Percentiles rank a stretch among this genome's conserved stretches.
These are phyloP conservation scores for Mnemiopsis leidyi DNA, from an alignment of 37 sponge, comb jelly and placozoan genomes.

Conservation along the genomic window DNA sequence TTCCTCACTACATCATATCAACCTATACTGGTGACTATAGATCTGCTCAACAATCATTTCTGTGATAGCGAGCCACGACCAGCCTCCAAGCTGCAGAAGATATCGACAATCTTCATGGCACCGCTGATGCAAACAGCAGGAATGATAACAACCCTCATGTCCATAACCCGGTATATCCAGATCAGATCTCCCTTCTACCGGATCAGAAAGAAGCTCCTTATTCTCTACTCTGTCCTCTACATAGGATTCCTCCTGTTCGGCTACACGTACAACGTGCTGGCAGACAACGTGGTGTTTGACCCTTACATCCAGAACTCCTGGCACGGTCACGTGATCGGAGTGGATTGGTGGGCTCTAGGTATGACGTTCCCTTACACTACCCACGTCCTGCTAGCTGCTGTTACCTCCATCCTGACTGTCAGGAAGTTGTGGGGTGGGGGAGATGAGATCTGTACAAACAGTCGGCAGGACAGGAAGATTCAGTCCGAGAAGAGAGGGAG, in stretches of 20 bases:
- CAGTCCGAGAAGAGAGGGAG: not conserved
- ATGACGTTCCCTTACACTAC: slow-evolving; percentile 2
- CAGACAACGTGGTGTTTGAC: not conserved
- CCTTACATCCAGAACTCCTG: slow-evolving; percentile 39
- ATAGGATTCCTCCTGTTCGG: not conserved
- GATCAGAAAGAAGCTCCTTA: not conserved
- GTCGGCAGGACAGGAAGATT: not conserved
- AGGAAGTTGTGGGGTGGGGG: not conserved
- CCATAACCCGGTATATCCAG: slow-evolving; percentile 29
- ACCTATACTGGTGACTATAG: not conserved
- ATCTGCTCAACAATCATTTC: not conserved
- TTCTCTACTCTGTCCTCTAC: not conserved
- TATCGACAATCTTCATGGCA: not conserved
- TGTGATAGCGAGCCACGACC: not conserved
- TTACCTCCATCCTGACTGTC: slow-evolving; percentile 1
- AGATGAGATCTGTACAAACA: not conserved
- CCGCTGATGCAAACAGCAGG: not conserved
- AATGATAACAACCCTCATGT: slow-evolving; percentile 45
- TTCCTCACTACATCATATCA: slow-evolving; percentile 5
- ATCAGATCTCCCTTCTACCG: slow-evolving; percentile 53
- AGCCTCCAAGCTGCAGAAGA: not conserved
- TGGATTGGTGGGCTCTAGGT: not conserved
- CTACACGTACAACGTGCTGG: not conserved
- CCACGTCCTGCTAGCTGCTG: slow-evolving; percentile 7
- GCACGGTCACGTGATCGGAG: not conserved